Percentiles rank a stretch among this genome's conserved stretches.
Conservation (phyloP, 2,888 invertebrate genomes). For the Diarsia brunnea region DNA sequence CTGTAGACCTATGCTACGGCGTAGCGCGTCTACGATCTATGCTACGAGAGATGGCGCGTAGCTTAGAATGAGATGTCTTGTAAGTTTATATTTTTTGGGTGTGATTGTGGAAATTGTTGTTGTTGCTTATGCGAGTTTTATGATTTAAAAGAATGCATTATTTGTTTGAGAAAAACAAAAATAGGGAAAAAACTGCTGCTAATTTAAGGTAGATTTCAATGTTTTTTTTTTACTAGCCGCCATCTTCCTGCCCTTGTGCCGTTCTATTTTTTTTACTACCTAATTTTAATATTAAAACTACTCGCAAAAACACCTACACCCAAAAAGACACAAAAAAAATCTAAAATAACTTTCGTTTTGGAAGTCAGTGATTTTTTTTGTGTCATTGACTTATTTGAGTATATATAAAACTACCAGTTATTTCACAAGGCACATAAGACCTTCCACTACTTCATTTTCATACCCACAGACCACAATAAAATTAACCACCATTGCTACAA, state of each 20-base stretch:
- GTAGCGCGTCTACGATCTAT: constrained; percentile 73
- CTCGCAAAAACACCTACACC: too few species aligned
- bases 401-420: too few species aligned
- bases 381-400: too few species aligned
- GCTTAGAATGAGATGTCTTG: constrained; percentile 26
- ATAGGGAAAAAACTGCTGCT: background rate
- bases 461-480: too few species aligned
- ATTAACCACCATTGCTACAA: background rate
- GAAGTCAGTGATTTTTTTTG: too few species aligned
- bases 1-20: constrained; percentile 72
- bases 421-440: too few species aligned
- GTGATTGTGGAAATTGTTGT: background rate
- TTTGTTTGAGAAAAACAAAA: background rate
- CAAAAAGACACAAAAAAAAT: too few species aligned
- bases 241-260: too few species aligned
- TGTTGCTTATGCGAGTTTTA: background rate
- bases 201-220: background rate
- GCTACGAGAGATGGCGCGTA: constrained; percentile 55
- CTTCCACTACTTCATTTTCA: too few species aligned
- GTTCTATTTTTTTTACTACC: too few species aligned
- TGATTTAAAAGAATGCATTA: background rate
- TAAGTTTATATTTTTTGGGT: background rate
- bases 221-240: background rate
- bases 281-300: too few species aligned
- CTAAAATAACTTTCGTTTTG: too few species aligned